Percentiles rank a stretch among this genome's conserved stretches.
Evolutionary conservation across 2,113 vertebrate species (phyloP).

Genomic region (Phainopepla nitens): DNA sequence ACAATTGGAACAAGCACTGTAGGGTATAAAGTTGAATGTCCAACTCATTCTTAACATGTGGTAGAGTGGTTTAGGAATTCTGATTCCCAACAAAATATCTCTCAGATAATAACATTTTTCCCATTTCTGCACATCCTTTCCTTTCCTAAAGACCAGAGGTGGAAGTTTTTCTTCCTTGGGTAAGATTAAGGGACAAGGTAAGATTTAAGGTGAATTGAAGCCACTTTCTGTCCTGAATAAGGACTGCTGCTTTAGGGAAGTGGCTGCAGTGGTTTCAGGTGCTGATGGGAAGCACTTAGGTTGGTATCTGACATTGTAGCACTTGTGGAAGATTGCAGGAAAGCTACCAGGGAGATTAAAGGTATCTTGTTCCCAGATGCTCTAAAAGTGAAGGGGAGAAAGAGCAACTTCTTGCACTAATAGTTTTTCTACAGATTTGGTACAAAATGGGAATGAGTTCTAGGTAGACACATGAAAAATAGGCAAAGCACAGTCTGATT

Average conservation of each 20-base stretch:
- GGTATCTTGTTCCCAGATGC: background rate
- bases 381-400: background rate
- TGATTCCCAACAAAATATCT: background rate
- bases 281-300: background rate
- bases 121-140: background rate
- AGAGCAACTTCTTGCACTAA: background rate
- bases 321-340: background rate
- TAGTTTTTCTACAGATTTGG: background rate
- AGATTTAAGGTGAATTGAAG: background rate
- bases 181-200: background rate
- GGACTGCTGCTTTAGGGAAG: background rate
- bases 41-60: background rate
- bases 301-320: background rate
- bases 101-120: background rate
- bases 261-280: background rate
- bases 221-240: background rate
- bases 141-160: background rate
- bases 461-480: background rate
- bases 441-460: background rate
- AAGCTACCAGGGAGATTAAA: background rate
- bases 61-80: background rate
- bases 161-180: background rate
- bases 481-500: background rate
- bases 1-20: background rate
- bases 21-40: background rate